These are phyloP conservation scores for Irena cyanogastra DNA, from an alignment of 2,113 vertebrate genomes.

Conservation along the genomic window DNA sequence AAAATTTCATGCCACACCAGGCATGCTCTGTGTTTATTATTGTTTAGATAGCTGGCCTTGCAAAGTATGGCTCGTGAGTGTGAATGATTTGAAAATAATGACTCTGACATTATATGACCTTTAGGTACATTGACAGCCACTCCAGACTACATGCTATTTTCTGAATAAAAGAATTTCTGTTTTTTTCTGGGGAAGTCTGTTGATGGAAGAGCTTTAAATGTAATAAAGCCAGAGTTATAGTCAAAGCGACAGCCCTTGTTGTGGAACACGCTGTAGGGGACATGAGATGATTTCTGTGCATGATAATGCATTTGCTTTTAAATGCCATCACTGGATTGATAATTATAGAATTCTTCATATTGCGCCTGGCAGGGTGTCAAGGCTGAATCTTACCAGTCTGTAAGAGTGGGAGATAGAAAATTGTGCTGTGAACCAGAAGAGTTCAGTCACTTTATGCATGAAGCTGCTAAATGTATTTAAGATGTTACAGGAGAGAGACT, in stretches of 20 bases:
- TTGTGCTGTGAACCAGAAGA: neutral
- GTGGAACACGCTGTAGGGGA: slow-evolving; percentile 31
- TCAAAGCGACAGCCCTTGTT: slow-evolving; percentile 29
- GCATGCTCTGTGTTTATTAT: neutral
- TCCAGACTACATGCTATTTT: neutral
- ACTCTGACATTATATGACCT: slow-evolving; percentile 40
- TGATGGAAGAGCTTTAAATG: slow-evolving; percentile 26
- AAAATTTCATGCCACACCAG: neutral
- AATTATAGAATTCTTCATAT: slow-evolving; percentile 71
- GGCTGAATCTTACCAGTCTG: slow-evolving; percentile 6
- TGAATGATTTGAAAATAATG: slow-evolving; percentile 33
- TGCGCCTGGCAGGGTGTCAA: slow-evolving; percentile 59
- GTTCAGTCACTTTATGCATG: slow-evolving; percentile 15
- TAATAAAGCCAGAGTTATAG: slow-evolving; percentile 20
- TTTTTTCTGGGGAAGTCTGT: neutral
- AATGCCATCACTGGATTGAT: slow-evolving; percentile 59
- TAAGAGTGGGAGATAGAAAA: slow-evolving; percentile 24
- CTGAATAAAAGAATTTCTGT: neutral
- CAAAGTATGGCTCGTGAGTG: neutral
- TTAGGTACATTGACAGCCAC: neutral
- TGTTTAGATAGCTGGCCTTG: neutral
- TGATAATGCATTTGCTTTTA: slow-evolving; percentile 63
- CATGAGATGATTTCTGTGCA: slow-evolving; percentile 45
- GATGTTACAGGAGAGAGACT: neutral
- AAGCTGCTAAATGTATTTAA: slow-evolving; percentile 5